Evolutionary conservation across 2,797 vertebrate species (phyloP), one percentile per base, ranked within the genome.

Genomic region (Oreonectes daqikongensis): DNA sequence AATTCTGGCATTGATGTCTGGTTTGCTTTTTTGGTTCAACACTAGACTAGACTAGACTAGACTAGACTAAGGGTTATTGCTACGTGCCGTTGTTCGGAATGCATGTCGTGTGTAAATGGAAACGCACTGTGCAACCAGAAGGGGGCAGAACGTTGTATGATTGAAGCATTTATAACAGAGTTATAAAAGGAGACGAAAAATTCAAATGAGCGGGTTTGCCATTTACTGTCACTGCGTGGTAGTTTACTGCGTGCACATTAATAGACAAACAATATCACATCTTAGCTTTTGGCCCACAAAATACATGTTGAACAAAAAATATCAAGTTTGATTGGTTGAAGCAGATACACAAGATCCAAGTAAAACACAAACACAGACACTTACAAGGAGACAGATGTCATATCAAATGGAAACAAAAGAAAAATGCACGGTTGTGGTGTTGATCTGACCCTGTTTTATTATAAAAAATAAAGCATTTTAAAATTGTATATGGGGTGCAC

Each of bases 391-490:
- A 78, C 40, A 78, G 18, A 75, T 69, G 71, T 65, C 65, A 78
- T 61, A 82, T 72, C 55, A 52, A 87, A 85, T 81, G 79, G 24
- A 53, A 85, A 78, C 9, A 78, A 85, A 24, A 87, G 86, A 83
- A 38, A 89, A 87, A 88, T 88, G 86, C 84, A 90, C 83, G 77
- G 64, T 79, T 84, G 83, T 86, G 83, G 74, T 77, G 91, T 94
- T 88, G 85, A 91, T 89, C 86, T 89, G 88, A 93, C 91, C 92
- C 91, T 90, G 92, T 90, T 90, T 88, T 85, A 88, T 91, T 90
- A 84, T 89, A 86, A 88, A 90, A 90, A 92, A 92, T 88, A 91
- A 93, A 93, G 87, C 86, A 86, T 90, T 88, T 91, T 88, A 50
- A 89, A 88, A 87, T 87, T 79, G 83, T 85, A 82, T 79, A 75